These are phyloP conservation scores for Lutjanus argentimaculatus DNA, from an alignment of 2,797 vertebrate species.

Conservation along the genomic window DNA sequence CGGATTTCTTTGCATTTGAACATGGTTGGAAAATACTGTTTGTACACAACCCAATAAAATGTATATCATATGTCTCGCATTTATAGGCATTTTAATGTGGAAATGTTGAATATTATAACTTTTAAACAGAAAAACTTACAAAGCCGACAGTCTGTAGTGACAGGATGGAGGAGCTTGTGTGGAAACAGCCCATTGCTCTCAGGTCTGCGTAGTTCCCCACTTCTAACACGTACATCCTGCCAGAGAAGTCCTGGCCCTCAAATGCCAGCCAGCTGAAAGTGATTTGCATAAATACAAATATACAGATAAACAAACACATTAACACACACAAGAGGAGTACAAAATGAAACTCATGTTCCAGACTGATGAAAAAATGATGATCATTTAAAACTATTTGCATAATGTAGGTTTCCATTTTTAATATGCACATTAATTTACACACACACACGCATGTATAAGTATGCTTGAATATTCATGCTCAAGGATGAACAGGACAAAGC, in stretches of 20 bases:
- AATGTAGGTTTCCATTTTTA: not conserved
- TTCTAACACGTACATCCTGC: conserved; percentile 92
- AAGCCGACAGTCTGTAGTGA: conserved; percentile 89
- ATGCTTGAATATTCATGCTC: not conserved
- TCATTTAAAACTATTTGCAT: not conserved
- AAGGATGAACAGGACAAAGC: not conserved
- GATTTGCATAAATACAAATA: conserved; percentile 31
- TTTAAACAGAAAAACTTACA: conserved; percentile 85
- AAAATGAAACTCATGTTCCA: not conserved
- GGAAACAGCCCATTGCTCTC: conserved; percentile 89
- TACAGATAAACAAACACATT: conserved; percentile 6
- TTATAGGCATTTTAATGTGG: not conserved
- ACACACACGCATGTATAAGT: too few species aligned
- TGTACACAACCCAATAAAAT: too few species aligned
- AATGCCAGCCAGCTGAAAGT: conserved; percentile 91
- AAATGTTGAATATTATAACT: not conserved
- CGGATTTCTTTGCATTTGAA: too few species aligned
- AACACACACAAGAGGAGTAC: conserved; percentile 9
- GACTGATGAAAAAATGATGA: not conserved
- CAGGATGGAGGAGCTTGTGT: conserved; percentile 80
- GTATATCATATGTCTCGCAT: not conserved
- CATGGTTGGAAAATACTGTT: too few species aligned
- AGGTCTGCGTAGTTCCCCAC: conserved; percentile 92
- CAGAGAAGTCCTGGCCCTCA: conserved; percentile 88
- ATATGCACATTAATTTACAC: not conserved